phyloP scores from a whole-genome alignment of 1,140 invertebrate genomes.

The Diachasmimorpha longicaudata region DNA sequence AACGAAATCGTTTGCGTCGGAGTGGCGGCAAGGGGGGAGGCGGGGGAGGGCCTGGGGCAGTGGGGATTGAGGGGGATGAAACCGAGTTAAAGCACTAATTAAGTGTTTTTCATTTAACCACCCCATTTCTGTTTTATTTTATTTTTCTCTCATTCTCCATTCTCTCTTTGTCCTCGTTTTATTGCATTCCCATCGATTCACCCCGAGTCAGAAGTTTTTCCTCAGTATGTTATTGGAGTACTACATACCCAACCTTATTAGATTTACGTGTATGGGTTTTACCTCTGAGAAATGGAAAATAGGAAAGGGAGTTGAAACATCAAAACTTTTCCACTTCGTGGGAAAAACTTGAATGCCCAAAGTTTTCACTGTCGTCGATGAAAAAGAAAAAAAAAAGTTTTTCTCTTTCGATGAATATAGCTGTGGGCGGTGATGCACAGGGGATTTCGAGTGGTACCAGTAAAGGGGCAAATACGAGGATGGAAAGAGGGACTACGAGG shows the following conservation, averaged over 20 bases:
- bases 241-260: background rate
- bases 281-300: background rate
- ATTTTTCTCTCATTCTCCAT: background rate
- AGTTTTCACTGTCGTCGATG: background rate
- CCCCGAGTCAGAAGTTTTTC: background rate
- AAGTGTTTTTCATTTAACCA: constrained; percentile 9
- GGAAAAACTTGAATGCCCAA: background rate
- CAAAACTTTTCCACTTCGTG: background rate
- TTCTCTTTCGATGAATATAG: background rate
- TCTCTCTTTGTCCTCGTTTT: background rate
- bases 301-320: background rate
- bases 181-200: background rate
- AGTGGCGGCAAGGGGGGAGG: too few species aligned
- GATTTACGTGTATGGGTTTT: background rate
- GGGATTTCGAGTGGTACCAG: background rate
- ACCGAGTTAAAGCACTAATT: background rate
- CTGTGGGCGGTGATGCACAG: too few species aligned
- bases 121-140: background rate
- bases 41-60: too few species aligned
- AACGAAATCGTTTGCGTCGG: background rate
- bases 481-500: background rate
- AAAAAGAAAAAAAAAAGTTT: background rate
- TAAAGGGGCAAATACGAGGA: background rate
- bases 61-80: too few species aligned
- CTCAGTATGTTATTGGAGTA: background rate